phyloP scores from a whole-genome alignment of 2,797 vertebrate genomes.

The Scomberomorus guttatus region DNA sequence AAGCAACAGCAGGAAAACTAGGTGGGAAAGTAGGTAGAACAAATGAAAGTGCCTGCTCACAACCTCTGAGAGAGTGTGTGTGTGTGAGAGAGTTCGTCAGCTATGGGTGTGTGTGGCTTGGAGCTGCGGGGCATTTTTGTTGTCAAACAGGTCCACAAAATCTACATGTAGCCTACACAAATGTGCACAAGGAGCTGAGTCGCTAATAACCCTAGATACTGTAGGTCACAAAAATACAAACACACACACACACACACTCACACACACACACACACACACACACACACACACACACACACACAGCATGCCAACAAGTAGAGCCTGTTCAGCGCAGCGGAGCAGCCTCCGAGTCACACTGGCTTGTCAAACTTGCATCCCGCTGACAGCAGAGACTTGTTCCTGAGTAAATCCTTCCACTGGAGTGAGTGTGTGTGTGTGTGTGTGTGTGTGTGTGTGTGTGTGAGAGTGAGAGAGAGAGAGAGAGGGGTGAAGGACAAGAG shows the following conservation, averaged over 20 bases:
- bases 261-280: slow-evolving; percentile 14
- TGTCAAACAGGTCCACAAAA: slow-evolving; percentile 59
- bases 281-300: slow-evolving; percentile 33
- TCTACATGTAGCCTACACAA: slow-evolving; percentile 20
- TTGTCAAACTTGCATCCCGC: slow-evolving; percentile 67
- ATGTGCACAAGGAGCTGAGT: slow-evolving; percentile 28
- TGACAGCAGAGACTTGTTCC: slow-evolving; percentile 63
- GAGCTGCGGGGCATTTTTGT: slow-evolving; percentile 34
- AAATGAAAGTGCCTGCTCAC: slow-evolving; percentile 11
- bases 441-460: not conserved
- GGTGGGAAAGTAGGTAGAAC: slow-evolving; percentile 37
- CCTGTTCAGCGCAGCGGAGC: slow-evolving; percentile 76
- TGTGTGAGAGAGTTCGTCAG: not conserved
- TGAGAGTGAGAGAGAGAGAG: slow-evolving; percentile 7
- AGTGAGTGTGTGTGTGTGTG: slow-evolving; percentile 8
- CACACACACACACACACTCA: slow-evolving; percentile 10
- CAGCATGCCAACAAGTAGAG: slow-evolving; percentile 77
- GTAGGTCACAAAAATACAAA: not conserved
- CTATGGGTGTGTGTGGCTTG: slow-evolving; percentile 8
- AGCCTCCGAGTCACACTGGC: slow-evolving; percentile 75
- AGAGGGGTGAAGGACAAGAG: slow-evolving; percentile 13
- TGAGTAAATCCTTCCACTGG: slow-evolving; percentile 12
- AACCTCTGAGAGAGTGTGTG: not conserved
- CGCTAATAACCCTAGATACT: slow-evolving; percentile 21
- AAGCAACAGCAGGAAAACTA: slow-evolving; percentile 44